Conservation (phyloP, 2,797 vertebrate genomes). For the Hozukius guyotensis region DNA sequence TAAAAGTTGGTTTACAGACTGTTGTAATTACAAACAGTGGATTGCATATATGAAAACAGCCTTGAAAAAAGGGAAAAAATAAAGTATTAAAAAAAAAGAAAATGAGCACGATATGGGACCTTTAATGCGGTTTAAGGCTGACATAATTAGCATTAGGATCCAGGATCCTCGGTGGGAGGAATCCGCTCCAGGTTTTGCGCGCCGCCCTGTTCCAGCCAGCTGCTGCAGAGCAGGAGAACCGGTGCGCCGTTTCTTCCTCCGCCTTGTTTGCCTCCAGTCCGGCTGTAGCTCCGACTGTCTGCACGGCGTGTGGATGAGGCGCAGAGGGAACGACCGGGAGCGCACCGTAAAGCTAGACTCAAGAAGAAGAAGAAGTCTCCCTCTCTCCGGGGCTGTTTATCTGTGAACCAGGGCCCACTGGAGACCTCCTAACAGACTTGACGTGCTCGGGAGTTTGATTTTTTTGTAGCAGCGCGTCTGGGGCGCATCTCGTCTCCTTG, state of each 20-base stretch:
- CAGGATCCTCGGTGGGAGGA: not conserved
- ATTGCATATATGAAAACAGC: too few species aligned
- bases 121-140: not conserved
- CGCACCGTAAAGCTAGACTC: slow-evolving; percentile 44
- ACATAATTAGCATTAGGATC: slow-evolving; percentile 71
- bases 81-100: too few species aligned
- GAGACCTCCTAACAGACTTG: slow-evolving; percentile 71
- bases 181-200: slow-evolving; percentile 88
- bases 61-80: too few species aligned
- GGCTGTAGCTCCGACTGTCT: slow-evolving; percentile 66
- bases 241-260: slow-evolving; percentile 75
- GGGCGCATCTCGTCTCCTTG: slow-evolving; percentile 74
- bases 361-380: slow-evolving; percentile 3
- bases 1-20: too few species aligned
- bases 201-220: slow-evolving; percentile 78
- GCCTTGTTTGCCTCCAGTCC: slow-evolving; percentile 76
- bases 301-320: slow-evolving; percentile 73
- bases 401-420: slow-evolving; percentile 50
- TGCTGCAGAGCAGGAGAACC: slow-evolving; percentile 86
- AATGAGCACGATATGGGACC: too few species aligned
- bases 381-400: not conserved
- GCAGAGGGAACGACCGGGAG: slow-evolving; percentile 67
- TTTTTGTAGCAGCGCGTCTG: slow-evolving; percentile 64
- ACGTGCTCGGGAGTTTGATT: slow-evolving; percentile 63
- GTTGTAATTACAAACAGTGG: too few species aligned